Percentiles rank a stretch among this genome's conserved stretches.
Conservation (phyloP, 1,140 invertebrate species). For the Radopholus similis region DNA sequence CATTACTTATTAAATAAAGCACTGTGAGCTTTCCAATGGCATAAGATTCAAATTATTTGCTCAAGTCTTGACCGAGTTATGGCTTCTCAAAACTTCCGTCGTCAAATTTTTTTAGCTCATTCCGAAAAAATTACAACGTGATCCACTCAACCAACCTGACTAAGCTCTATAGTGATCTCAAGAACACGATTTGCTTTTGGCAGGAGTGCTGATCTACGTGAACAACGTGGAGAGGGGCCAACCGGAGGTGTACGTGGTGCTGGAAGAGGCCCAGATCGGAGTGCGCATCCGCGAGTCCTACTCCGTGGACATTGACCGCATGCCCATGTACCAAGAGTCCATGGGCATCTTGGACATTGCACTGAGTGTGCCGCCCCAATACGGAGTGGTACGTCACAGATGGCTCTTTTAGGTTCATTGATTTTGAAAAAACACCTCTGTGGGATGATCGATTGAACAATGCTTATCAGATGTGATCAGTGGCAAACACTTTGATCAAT, state of each 20-base stretch:
- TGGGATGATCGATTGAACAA: too few relatives aligned
- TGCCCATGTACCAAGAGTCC: slow-evolving; percentile 57
- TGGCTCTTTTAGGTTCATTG: not conserved
- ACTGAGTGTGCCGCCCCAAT: slow-evolving; percentile 57
- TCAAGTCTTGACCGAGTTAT: too few relatives aligned
- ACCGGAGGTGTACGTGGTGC: slow-evolving; percentile 58
- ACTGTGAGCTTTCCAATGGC: too few relatives aligned
- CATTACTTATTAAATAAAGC: too few relatives aligned
- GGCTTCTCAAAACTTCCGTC: too few relatives aligned
- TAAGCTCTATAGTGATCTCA: slow-evolving; percentile 21
- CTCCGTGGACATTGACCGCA: slow-evolving; percentile 57
- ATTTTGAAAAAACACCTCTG: too few relatives aligned
- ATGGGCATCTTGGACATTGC: slow-evolving; percentile 58
- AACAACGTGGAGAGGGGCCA: slow-evolving; percentile 60
- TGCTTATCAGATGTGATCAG: too few relatives aligned
- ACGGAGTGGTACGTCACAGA: slow-evolving; percentile 51
- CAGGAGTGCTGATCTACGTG: slow-evolving; percentile 57
- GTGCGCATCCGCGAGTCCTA: slow-evolving; percentile 56
- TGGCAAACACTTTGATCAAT: too few relatives aligned
- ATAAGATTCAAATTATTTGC: too few relatives aligned
- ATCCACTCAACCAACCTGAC: not conserved
- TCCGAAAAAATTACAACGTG: not conserved
- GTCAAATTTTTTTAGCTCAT: too few relatives aligned
- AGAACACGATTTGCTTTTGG: slow-evolving; percentile 21
- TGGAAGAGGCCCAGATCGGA: slow-evolving; percentile 60